Conservation (phyloP, 2,888 invertebrate genomes). For the Neuroscelio doddi region DNA sequence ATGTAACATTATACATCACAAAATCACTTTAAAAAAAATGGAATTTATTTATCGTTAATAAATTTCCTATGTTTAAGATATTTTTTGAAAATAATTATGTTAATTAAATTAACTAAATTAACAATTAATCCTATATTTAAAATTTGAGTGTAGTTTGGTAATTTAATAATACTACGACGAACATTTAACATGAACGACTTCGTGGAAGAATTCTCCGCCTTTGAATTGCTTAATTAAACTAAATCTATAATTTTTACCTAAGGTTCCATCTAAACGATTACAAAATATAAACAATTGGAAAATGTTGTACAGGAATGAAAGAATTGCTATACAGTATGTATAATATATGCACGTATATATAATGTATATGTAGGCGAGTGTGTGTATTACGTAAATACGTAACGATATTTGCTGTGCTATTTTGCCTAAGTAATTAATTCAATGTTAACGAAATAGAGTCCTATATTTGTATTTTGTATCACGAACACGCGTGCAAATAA, state of each 20-base stretch:
- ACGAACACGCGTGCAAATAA: conserved; percentile 39
- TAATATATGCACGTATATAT: conserved; percentile 35
- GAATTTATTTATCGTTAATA: too few relatives aligned
- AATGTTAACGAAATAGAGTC: conserved; percentile 40
- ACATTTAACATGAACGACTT: conserved; percentile 52
- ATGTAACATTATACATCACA: too few relatives aligned
- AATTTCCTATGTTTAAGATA: too few relatives aligned
- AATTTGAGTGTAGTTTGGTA: conserved; percentile 37
- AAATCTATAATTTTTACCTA: conserved; percentile 52
- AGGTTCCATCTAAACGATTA: conserved; percentile 50
- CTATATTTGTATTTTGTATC: conserved; percentile 37
- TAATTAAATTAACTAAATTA: too few relatives aligned
- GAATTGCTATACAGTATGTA: conserved; percentile 48
- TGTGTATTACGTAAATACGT: conserved; percentile 9
- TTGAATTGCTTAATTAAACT: conserved; percentile 57
- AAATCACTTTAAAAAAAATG: too few relatives aligned
- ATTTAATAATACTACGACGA: conserved; percentile 39
- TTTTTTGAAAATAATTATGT: too few relatives aligned
- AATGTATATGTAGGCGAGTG: conserved; percentile 36
- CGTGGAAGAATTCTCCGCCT: conserved; percentile 64
- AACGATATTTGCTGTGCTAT: conserved; percentile 46
- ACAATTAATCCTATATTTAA: too few relatives aligned
- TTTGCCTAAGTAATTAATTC: conserved; percentile 49
- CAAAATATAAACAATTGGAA: conserved; percentile 51
- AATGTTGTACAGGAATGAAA: conserved; percentile 51